Base-by-base conservation (phyloP, 2,888 invertebrate genomes). In the Dasysyrphus albostriatus region DNA sequence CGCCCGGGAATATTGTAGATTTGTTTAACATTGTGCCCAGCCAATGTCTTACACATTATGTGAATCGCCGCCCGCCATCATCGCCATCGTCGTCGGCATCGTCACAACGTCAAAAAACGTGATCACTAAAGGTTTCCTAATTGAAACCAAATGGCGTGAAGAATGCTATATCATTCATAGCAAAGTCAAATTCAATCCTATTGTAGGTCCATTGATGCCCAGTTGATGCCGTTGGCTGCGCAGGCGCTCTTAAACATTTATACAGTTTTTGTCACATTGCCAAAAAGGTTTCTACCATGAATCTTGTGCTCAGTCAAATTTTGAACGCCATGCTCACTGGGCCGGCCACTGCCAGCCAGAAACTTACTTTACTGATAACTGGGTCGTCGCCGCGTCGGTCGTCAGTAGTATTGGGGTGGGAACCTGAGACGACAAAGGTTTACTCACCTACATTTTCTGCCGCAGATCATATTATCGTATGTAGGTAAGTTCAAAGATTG, bases 71-170 rank as follows among this genome's bases (percentile, higher is more conserved):
- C 61, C 14, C 29, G 24, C 84, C 75, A 59, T 42, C 14, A 29
- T 24, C 24, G 56, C 24, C 61, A 16, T 16, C 16, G n/a, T 32
- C 37, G 37, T 78, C 61, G 65, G 12, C 16, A 9, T 32, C 37
- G 37, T 78, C 61, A 58, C 75, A 82, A 83, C 42, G 78, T 87
- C 85, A 82, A 74, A 77, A 59, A 82, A 61, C 82, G 77, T 78
- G 85, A 85, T 85, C 82, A 65, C 80, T 76, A 42, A 65, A 63
- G 61, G 54, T 59, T 69, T 47, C 63, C 19, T 73, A 76, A 76
- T 72, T 61, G 81, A 61, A 85, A 16, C 24, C 73, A 73, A 84
- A 72, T 56, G 32, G 49, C 81, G 67, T 76, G 72, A 67, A 73
- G 65, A 32, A 73, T 63, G 59, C 58, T 24, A 42, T 73, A 49